Evolutionary conservation across 2,888 invertebrate genomes (phyloP).

Genomic region (Lypha dubia): DNA sequence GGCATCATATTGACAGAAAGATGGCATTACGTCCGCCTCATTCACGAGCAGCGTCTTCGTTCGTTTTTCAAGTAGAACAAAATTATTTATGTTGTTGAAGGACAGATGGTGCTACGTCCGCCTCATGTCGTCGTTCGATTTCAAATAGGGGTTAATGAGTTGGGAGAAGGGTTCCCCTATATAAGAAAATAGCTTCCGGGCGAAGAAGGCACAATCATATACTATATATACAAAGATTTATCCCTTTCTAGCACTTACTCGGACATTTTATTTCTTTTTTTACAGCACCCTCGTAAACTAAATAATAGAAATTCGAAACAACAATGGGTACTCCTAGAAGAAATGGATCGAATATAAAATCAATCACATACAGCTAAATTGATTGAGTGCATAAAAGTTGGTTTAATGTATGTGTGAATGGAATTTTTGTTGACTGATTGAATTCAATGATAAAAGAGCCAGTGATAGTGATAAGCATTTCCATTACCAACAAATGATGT

Average conservation of each 20-base stretch:
- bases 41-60: too few species aligned
- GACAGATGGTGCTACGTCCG: too few species aligned
- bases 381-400: constrained; percentile 21
- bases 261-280: constrained; percentile 15
- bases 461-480: neutral
- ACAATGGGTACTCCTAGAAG: neutral
- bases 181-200: too few species aligned
- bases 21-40: too few species aligned
- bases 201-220: too few species aligned
- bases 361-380: constrained; percentile 10
- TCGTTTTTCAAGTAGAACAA: too few species aligned
- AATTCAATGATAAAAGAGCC: constrained; percentile 24
- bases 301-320: constrained; percentile 32
- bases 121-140: too few species aligned
- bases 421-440: constrained; percentile 20
- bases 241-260: neutral
- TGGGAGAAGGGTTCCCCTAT: too few species aligned
- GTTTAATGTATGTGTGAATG: neutral
- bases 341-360: neutral
- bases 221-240: constrained; percentile 4
- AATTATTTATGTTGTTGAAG: too few species aligned
- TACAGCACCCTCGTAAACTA: constrained; percentile 1
- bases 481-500: constrained; percentile 6
- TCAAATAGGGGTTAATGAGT: too few species aligned
- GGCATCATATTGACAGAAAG: too few species aligned